These are phyloP conservation scores for Acleris holmiana DNA, from an alignment of 2,888 invertebrate genomes.

Conservation along the genomic window DNA sequence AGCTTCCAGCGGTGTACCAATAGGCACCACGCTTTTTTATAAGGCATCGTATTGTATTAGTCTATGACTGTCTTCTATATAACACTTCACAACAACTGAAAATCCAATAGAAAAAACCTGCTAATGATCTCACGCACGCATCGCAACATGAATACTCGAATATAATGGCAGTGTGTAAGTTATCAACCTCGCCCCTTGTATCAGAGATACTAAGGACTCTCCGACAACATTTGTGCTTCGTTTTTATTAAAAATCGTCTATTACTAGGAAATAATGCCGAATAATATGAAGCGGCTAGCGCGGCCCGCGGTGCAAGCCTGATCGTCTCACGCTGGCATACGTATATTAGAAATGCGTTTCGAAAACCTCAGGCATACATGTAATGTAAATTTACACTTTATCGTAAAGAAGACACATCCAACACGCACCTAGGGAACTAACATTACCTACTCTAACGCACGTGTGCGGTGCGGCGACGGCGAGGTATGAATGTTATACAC, in stretches of 20 bases:
- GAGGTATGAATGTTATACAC: constrained; percentile 43
- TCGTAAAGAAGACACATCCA: constrained; percentile 77
- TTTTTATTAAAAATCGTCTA: constrained; percentile 65
- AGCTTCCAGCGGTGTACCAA: not conserved
- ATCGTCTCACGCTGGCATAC: constrained; percentile 70
- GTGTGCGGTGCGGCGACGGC: constrained; percentile 50
- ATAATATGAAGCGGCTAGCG: constrained; percentile 68
- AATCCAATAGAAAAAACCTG: constrained; percentile 54
- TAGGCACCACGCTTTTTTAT: constrained; percentile 55
- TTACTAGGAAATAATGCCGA: constrained; percentile 69
- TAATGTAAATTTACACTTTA: constrained; percentile 65
- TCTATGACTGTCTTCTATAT: constrained; percentile 42
- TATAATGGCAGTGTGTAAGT: constrained; percentile 79
- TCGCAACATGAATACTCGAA: constrained; percentile 68
- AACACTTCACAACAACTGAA: constrained; percentile 48
- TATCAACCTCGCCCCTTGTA: constrained; percentile 60
- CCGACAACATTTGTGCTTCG: constrained; percentile 76
- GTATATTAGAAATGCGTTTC: constrained; percentile 80
- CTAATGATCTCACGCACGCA: constrained; percentile 60
- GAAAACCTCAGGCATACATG: constrained; percentile 74
- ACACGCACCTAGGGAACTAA: constrained; percentile 74
- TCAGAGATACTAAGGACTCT: constrained; percentile 69
- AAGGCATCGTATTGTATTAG: constrained; percentile 72
- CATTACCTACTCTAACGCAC: constrained; percentile 61
- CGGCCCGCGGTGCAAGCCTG: constrained; percentile 78